These are phyloP conservation scores for Eriocheir sinensis DNA, from an alignment of 1,140 invertebrate species.

Conservation along the genomic window DNA sequence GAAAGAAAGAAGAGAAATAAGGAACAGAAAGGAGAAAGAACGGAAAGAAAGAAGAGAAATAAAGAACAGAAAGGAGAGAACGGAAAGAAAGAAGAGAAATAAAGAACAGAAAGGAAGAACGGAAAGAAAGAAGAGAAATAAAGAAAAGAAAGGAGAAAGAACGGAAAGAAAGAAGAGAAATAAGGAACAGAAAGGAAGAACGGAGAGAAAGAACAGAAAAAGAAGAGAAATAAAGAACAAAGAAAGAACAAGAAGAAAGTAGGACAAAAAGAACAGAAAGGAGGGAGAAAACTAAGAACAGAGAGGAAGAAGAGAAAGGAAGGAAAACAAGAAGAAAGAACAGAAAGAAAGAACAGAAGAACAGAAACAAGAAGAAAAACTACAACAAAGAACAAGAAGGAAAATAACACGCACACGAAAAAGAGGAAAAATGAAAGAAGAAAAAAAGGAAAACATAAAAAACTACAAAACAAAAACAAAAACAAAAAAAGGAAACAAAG, in stretches of 20 bases:
- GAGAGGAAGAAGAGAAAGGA: background rate
- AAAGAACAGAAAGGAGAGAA: too few species aligned
- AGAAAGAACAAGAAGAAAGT: too few species aligned
- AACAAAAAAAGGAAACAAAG: background rate
- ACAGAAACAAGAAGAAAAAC: background rate
- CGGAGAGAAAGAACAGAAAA: background rate
- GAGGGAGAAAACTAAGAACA: background rate
- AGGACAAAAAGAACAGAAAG: too few species aligned
- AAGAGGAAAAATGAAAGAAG: too few species aligned
- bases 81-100: too few species aligned
- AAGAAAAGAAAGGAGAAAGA: too few species aligned
- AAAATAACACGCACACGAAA: background rate
- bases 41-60: too few species aligned
- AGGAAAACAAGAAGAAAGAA: background rate
- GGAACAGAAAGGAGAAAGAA: too few species aligned
- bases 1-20: too few species aligned
- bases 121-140: too few species aligned
- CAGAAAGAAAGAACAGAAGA: background rate
- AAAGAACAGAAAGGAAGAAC: too few species aligned
- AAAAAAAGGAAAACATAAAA: background rate
- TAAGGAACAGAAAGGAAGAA: background rate
- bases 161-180: background rate
- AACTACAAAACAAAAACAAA: background rate
- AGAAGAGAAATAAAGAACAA: background rate
- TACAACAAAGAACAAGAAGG: background rate